A percentile compares a stretch with the other conserved stretches of the same genome.
Conservation (phyloP, 2,888 invertebrate genomes). For the Cryptosula pallasiana region DNA sequence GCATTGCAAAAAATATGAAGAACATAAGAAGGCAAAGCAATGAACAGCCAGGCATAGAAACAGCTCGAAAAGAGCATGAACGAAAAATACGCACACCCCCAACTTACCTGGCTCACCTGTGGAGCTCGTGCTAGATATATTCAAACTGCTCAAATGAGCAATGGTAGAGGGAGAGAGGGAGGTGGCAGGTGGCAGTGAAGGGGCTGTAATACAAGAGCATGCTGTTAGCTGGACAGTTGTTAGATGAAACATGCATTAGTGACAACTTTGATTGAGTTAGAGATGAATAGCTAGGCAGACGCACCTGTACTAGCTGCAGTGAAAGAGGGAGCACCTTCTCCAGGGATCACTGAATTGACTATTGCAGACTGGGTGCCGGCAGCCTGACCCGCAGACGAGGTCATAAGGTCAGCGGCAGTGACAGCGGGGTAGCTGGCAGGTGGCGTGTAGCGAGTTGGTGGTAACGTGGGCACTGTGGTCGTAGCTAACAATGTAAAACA, state of each 20-base stretch:
- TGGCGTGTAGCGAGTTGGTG: constrained; percentile 2
- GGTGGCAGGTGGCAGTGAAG: no score
- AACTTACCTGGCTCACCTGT: not conserved
- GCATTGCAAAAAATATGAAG: no score
- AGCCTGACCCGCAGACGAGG: not conserved
- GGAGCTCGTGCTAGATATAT: not conserved
- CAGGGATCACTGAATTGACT: constrained; percentile 18
- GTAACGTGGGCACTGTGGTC: not conserved
- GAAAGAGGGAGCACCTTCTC: not conserved
- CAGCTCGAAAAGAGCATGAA: no score
- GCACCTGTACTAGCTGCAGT: not conserved
- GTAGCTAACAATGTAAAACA: not conserved
- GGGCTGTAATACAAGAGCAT: no score
- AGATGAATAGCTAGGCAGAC: not conserved
- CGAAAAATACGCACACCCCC: no score
- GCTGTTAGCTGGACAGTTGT: no score
- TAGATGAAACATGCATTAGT: no score
- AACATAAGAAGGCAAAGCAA: no score
- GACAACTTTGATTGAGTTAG: no score
- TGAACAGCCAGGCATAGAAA: no score
- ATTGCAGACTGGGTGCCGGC: constrained; percentile 2
- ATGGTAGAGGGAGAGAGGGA: not conserved
- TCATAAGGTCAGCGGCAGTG: not conserved
- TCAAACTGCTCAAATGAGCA: not conserved
- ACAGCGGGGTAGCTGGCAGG: not conserved